Percentiles rank a stretch among this genome's conserved stretches.
These are phyloP conservation scores for Macaca nemestrina DNA, from an alignment of 2,113 vertebrate genomes.

Conservation along the genomic window DNA sequence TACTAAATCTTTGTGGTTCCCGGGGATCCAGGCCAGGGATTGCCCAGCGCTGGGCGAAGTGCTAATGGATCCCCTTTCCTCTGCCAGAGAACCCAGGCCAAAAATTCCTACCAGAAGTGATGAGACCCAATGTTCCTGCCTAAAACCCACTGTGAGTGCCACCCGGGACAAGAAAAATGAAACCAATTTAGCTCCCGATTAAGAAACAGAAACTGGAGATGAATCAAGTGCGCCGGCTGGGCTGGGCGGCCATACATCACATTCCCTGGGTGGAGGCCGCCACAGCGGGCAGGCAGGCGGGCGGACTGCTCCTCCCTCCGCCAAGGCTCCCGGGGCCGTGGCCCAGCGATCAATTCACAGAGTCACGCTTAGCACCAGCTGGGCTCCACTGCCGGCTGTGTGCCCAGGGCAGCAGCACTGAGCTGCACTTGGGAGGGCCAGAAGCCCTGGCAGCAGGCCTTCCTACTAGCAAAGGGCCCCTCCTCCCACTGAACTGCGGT, in stretches of 20 bases:
- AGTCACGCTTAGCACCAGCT: slow-evolving; percentile 81
- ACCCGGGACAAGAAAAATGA: slow-evolving; percentile 90
- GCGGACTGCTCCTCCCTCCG: slow-evolving; percentile 78
- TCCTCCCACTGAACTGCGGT: background rate
- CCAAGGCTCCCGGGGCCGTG: slow-evolving; percentile 83
- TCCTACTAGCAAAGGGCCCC: background rate
- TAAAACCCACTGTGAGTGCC: slow-evolving; percentile 83
- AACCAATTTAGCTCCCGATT: slow-evolving; percentile 93
- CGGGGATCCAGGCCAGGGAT: background rate
- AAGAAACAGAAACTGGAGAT: slow-evolving; percentile 92
- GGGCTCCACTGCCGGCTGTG: slow-evolving; percentile 70
- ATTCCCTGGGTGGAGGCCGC: slow-evolving; percentile 80
- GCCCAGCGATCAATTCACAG: slow-evolving; percentile 90
- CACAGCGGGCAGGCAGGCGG: slow-evolving; percentile 67
- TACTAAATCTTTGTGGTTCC: background rate
- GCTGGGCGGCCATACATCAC: slow-evolving; percentile 88
- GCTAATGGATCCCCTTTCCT: background rate
- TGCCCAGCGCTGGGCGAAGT: background rate
- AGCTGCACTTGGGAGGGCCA: slow-evolving; percentile 33
- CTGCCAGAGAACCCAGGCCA: slow-evolving; percentile 67
- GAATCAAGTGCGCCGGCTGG: slow-evolving; percentile 89
- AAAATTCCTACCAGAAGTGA: slow-evolving; percentile 83
- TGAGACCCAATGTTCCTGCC: slow-evolving; percentile 80
- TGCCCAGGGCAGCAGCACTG: slow-evolving; percentile 62
- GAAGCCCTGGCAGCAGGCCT: slow-evolving; percentile 39